A percentile compares a stretch with the other conserved stretches of the same genome.
These are phyloP conservation scores for Actinia tenebrosa DNA, from an alignment of 64 coral and sea anemone genomes.

Conservation along the genomic window DNA sequence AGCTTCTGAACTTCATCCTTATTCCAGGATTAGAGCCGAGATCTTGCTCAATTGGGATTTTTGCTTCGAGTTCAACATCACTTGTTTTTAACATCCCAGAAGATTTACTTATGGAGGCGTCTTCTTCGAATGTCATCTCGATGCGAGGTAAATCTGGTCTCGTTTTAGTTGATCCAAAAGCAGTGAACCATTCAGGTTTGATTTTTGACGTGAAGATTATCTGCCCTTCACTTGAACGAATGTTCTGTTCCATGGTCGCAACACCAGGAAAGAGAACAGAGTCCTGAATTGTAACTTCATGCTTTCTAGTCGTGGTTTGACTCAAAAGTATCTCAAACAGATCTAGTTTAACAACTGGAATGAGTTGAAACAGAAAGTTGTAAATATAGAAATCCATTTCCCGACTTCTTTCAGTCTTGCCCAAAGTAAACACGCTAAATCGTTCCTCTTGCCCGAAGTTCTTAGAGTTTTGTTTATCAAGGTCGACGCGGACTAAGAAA, in stretches of 20 bases:
- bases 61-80: constrained; percentile 13
- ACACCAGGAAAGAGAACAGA: not conserved
- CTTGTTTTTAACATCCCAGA: constrained; percentile 45
- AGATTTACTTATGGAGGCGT: constrained; percentile 19
- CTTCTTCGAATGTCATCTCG: constrained; percentile 39
- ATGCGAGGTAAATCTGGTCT: not conserved
- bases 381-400: constrained; percentile 49
- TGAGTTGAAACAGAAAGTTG: constrained; percentile 39
- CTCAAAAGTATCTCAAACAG: constrained; percentile 49
- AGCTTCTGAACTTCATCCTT: constrained; percentile 35
- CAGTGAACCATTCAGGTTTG: not conserved
- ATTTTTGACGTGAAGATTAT: constrained; percentile 3
- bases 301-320: constrained; percentile 12
- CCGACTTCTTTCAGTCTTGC: not conserved
- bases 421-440: constrained; percentile 17
- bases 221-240: not conserved
- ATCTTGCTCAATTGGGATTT: constrained; percentile 11
- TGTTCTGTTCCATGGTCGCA: constrained; percentile 16
- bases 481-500: not conserved
- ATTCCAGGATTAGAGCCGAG: not conserved
- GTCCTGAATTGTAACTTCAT: not conserved
- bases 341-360: constrained; percentile 45
- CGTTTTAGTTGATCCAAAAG: not conserved
- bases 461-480: not conserved
- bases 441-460: constrained; percentile 21